Evolutionary conservation across 2,113 vertebrate genomes (phyloP).

Genomic region (Struthio camelus): DNA sequence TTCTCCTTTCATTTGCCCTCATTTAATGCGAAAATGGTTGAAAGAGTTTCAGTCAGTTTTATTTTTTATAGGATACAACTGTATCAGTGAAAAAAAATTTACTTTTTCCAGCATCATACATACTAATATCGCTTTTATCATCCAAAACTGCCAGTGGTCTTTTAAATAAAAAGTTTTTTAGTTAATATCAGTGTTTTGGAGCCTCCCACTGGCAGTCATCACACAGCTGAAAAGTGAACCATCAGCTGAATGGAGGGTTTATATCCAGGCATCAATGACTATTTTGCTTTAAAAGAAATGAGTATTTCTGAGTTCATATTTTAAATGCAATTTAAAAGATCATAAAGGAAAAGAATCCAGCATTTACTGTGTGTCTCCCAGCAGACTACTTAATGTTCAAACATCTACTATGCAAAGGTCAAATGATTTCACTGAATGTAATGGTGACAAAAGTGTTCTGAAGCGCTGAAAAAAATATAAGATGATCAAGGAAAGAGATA

Average conservation of each 20-base stretch:
- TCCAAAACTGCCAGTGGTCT: not conserved
- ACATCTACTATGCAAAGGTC: conserved; percentile 54
- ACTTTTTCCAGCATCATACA: not conserved
- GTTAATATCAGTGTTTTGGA: conserved; percentile 68
- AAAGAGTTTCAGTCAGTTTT: not conserved
- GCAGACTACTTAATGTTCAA: conserved; percentile 61
- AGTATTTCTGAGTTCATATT: conserved; percentile 14
- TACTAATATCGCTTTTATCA: not conserved
- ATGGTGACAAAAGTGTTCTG: conserved; percentile 30
- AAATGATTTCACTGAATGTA: conserved; percentile 54
- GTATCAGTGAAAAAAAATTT: not conserved
- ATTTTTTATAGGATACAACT: not conserved
- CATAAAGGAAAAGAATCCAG: conserved; percentile 39
- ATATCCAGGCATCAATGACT: conserved; percentile 9
- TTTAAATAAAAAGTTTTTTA: conserved; percentile 63
- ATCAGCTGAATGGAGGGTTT: conserved; percentile 31
- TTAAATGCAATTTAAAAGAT: conserved; percentile 56
- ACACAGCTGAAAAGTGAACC: conserved; percentile 47
- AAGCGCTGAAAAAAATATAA: conserved; percentile 2
- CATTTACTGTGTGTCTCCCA: conserved; percentile 48
- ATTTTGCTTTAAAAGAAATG: conserved; percentile 38
- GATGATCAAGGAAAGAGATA: conserved; percentile 18
- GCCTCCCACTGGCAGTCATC: conserved; percentile 72
- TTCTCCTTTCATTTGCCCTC: not conserved
- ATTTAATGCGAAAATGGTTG: not conserved